Evolutionary conservation across 64 coral and sea anemone genomes (phyloP), one percentile per base, ranked within the genome.

Genomic region (Acropora yongei): DNA sequence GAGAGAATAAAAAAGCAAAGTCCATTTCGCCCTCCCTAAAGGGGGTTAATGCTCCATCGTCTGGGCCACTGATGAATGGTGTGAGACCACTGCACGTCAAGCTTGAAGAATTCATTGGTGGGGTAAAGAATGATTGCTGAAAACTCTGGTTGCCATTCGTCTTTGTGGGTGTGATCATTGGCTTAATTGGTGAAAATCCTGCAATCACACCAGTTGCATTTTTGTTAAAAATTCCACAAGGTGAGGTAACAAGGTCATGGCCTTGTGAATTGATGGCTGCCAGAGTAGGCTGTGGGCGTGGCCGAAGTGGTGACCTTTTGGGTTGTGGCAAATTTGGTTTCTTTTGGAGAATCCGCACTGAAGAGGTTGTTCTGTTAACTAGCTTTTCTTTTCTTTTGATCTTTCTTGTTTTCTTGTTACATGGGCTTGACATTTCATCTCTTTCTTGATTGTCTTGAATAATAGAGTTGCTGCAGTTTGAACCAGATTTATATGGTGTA

Each of bases 1-100:
- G 91, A 30, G 91, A 78, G 41, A 93, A 76, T 13, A 78, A 61
- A 48, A 92, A 75, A 48, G 42, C 58, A 79, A 91, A 94, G 75
- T 97, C 95, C 87, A 97, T 88, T 16, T 94, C 92, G 14, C 79
- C 74, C 4, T 97, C 92, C 18, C 83, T 88, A 5, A 79, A 76
- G 55, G 95, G 95, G 60, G 95, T 91, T 12, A 97, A 97, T 39
- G 94, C 88, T 0, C 95, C 95, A 48, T 92, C 94, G 57, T 97
- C 92, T 44, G 88, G 83, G 6, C 82, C 88, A 79, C 91, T 88
- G 49, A 77, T 91, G 1, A 88, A 73, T 10, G 95, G 88, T 1
- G 95, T 97, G 41, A 97, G 46, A 1, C 95, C 88, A 11, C 80
- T 86, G 8, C 81, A 89, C 6, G 76, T 44, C 39, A 43, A 75